Percentiles rank a stretch among this genome's conserved stretches.
phyloP scores from a whole-genome alignment of 2,888 invertebrate species.

The Drosophila bunnanda region DNA sequence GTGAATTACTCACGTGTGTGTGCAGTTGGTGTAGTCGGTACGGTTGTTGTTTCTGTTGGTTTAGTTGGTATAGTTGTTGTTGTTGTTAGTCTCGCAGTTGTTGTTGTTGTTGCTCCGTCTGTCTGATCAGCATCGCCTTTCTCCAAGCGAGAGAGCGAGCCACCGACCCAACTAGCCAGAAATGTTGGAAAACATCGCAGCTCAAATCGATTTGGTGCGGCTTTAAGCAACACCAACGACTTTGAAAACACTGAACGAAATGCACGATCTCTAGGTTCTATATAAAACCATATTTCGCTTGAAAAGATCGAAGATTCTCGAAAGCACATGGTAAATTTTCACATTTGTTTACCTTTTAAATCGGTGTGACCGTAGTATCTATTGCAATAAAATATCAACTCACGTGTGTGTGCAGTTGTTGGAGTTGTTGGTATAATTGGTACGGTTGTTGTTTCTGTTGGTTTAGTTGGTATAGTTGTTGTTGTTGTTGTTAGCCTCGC shows the following conservation, averaged over 20 bases:
- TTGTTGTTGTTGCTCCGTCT: conserved; percentile 31
- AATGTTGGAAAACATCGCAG: conserved; percentile 41
- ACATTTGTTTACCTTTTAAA: no score
- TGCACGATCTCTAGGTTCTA: no score
- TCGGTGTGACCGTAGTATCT: background rate
- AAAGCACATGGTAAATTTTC: background rate
- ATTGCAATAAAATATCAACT: no score
- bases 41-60: background rate
- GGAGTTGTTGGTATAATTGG: background rate
- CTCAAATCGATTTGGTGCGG: conserved; percentile 51
- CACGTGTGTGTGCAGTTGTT: no score
- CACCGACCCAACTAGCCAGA: conserved; percentile 22
- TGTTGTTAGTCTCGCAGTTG: background rate
- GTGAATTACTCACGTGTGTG: conserved; percentile 42
- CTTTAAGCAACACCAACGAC: conserved; percentile 17
- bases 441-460: no score
- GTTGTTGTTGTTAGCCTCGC: conserved; percentile 15
- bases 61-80: background rate
- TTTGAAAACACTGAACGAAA: background rate
- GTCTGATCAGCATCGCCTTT: conserved; percentile 44
- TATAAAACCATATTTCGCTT: no score
- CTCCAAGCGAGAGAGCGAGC: conserved; percentile 41
- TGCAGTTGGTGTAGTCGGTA: no score
- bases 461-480: background rate
- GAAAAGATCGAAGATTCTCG: no score